A percentile compares a stretch with the other conserved stretches of the same genome.
phyloP scores from a whole-genome alignment of 35 echinoderm and acorn worm species.

The Anneissia japonica region DNA sequence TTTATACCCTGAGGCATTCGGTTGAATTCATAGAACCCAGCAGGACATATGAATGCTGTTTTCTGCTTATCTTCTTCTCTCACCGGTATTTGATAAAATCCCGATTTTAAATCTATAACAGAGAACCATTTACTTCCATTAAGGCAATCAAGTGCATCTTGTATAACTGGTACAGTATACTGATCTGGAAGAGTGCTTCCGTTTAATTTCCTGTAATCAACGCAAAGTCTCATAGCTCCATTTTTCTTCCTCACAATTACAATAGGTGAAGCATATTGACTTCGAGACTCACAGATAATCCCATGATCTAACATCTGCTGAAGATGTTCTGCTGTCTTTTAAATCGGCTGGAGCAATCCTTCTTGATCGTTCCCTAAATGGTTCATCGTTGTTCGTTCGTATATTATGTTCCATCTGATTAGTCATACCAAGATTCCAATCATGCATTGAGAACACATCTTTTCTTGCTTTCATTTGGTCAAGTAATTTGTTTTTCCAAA shows the following conservation, averaged over 20 bases:
- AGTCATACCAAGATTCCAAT: slow-evolving; percentile 21
- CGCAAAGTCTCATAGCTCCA: slow-evolving; percentile 40
- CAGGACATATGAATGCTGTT: slow-evolving; percentile 61
- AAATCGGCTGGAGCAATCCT: slow-evolving; percentile 27
- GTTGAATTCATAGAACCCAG: slow-evolving; percentile 56
- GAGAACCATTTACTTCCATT: slow-evolving; percentile 50
- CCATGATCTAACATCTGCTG: slow-evolving; percentile 19
- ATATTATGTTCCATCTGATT: slow-evolving; percentile 15
- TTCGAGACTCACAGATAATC: slow-evolving; percentile 47
- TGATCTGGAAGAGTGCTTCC: slow-evolving; percentile 38
- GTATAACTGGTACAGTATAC: slow-evolving; percentile 47
- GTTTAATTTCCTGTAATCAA: slow-evolving; percentile 60
- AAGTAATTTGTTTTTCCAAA: slow-evolving; percentile 21
- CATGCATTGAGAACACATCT: slow-evolving; percentile 23
- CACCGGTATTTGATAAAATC: slow-evolving; percentile 64
- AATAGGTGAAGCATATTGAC: slow-evolving; percentile 54
- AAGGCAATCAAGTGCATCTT: slow-evolving; percentile 49
- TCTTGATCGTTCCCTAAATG: slow-evolving; percentile 32
- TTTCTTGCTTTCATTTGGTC: background rate
- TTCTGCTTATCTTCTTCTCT: slow-evolving; percentile 54
- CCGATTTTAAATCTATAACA: slow-evolving; percentile 64
- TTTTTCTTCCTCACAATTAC: slow-evolving; percentile 64
- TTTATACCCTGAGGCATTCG: slow-evolving; percentile 53
- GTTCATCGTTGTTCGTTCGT: slow-evolving; percentile 23
- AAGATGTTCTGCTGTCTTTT: slow-evolving; percentile 8